Evolutionary conservation across 2,113 vertebrate genomes (phyloP), one percentile per base, ranked within the genome.

Genomic region (Numida meleagris): DNA sequence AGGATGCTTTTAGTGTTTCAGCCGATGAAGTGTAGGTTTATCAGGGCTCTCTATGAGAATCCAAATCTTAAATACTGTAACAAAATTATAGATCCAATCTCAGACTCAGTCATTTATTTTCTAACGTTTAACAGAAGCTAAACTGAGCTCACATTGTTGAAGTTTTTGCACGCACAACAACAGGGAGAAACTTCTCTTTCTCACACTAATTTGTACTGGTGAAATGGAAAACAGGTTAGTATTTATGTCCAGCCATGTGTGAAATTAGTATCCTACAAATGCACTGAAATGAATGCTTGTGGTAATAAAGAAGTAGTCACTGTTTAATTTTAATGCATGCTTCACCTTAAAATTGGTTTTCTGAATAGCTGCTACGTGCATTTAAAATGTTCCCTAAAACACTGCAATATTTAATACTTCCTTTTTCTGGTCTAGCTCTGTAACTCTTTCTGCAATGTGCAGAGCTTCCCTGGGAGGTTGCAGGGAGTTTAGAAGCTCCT

Each of bases 261-360:
- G 96, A 97, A 97, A 97, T 97, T 95, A 95, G 93, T 96, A 95
- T 95, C 95, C 94, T 96, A 88, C 79, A 96, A 95, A 84, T 92
- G 86, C 73, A 86, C 76, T 82, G 91, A 88, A 95, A 93, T 80
- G 90, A 96, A 92, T 96, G 86, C 75, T 92, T 84, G 73, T 91
- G 84, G 86, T 91, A 96, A 96, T 95, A 94, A 96, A 96, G 75
- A 72, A 85, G 90, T 95, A 96, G 89, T 93, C 94, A 93, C 62
- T 96, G 90, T 95, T 96, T 96, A 96, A 96, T 97, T 96, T 91
- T 88, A 95, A 94, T 90, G 84, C 76, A 70, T 96, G 80, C 90
- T 90, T 95, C 92, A 90, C 74, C 91, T 96, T 92, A 95, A 96
- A 90, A 93, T 94, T 90, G 36, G 65, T 70, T 95, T 96, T 94